Percentiles rank a stretch among this genome's conserved stretches.
These are phyloP conservation scores for Phaonia tiefii DNA, from an alignment of 2,888 invertebrate genomes.

Conservation along the genomic window DNA sequence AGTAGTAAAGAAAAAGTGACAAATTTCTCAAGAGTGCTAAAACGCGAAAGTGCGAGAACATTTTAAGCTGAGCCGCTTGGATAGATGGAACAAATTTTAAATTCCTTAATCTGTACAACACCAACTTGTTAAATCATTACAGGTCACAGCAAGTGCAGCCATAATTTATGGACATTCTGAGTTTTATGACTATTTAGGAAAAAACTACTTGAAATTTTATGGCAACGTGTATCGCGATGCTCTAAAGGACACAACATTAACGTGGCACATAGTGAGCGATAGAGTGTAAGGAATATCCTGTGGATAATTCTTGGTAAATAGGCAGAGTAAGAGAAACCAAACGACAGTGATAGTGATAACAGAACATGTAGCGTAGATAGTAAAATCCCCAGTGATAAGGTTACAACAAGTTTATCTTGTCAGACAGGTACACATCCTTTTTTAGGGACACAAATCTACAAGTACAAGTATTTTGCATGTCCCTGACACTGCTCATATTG, in stretches of 20 bases:
- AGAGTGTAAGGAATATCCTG: conserved; percentile 25
- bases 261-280: background rate
- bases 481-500: conserved; percentile 34
- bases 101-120: background rate
- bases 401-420: conserved; percentile 12
- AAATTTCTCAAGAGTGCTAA: conserved; percentile 40
- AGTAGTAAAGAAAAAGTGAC: conserved; percentile 38
- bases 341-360: background rate
- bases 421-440: background rate
- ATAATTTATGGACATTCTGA: conserved; percentile 44
- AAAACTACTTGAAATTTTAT: conserved; percentile 53
- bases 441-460: too few species aligned
- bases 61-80: conserved; percentile 21
- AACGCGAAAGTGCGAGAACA: conserved; percentile 51
- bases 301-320: conserved; percentile 47
- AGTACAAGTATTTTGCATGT: conserved; percentile 53
- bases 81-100: conserved; percentile 21
- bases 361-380: conserved; percentile 40
- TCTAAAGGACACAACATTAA: background rate
- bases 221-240: conserved; percentile 15
- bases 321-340: background rate
- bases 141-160: conserved; percentile 44
- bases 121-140: conserved; percentile 52
- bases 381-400: conserved; percentile 37
- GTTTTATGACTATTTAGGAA: conserved; percentile 35